These are phyloP conservation scores for Neodontobutis hainanensis DNA, from an alignment of 2,113 vertebrate genomes.

Conservation along the genomic window DNA sequence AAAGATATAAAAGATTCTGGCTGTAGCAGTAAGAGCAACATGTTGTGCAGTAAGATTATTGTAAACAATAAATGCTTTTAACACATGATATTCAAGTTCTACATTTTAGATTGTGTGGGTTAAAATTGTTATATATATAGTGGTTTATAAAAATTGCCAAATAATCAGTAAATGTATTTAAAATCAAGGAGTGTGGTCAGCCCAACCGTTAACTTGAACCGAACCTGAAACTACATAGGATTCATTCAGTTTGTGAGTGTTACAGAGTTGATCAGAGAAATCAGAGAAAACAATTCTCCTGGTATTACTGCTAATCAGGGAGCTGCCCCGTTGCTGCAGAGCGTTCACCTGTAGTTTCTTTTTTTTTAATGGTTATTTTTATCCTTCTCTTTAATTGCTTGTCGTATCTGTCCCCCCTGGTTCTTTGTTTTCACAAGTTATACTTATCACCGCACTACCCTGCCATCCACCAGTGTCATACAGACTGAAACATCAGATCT, in stretches of 20 bases:
- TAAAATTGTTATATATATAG: too few species aligned
- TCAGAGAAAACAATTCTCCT: constrained; percentile 43
- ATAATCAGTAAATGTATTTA: too few species aligned
- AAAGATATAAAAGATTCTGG: constrained; percentile 81
- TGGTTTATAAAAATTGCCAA: too few species aligned
- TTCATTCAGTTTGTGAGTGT: constrained; percentile 37
- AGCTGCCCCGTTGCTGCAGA: constrained; percentile 32
- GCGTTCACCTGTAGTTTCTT: constrained; percentile 46
- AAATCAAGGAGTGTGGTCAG: too few species aligned
- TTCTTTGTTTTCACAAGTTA: constrained; percentile 58
- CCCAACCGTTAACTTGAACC: too few species aligned
- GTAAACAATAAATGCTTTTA: too few species aligned
- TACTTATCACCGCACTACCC: constrained; percentile 58
- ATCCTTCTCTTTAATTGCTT: constrained; percentile 66
- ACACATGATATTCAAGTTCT: too few species aligned
- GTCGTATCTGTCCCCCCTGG: constrained; percentile 50
- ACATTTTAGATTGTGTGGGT: too few species aligned
- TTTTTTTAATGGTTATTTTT: constrained; percentile 55
- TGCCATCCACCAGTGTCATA: constrained; percentile 55
- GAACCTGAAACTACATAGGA: too few species aligned
- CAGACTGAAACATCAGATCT: constrained; percentile 53
- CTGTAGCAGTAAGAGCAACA: constrained; percentile 84
- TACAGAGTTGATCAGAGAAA: constrained; percentile 42
- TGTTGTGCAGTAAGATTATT: constrained; percentile 88
- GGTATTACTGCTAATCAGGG: constrained; percentile 52